Base-by-base conservation (phyloP, 2,888 invertebrate genomes). In the Stenolophus ochropezus region DNA sequence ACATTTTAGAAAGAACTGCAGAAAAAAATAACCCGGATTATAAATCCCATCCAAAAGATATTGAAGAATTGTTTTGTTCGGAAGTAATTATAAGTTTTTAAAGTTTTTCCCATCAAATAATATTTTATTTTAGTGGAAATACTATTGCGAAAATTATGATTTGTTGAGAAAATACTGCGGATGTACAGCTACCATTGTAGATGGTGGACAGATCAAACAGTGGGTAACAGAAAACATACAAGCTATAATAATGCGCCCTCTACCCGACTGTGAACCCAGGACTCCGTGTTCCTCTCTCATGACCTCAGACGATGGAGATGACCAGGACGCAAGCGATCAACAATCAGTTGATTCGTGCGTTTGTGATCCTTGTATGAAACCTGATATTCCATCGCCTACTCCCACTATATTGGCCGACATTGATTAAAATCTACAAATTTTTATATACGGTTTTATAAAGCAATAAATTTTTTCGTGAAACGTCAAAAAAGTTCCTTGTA, bases 141-240 rank as follows among this genome's bases (percentile, higher is more conserved):
- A 86, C 78, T 89, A 88, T 81, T 89, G 89, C 82, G 86, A 88
- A 82, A 86, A 89, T 83, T 89, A 89, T 83, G 89, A 88, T 4
- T 83, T 84, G n/a, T 71, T 89, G 33, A 86, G 87, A 82, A 88
- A 87, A 83, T 89, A 89, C 82, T 89, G 89, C 82, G 89, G 88
- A 2, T 85, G 85, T 21, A 88, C 88, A 2, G 87, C 87, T 1
- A 83, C 82, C 53, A 84, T 87, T 4, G 85, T 89, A 2, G 89
- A 89, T 83, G 89, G 85, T 6, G 87, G 88, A 82, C 88, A 89
- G 83, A 84, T 84, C 5, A 86, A 87, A 82, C 84, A 88, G 51
- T 87, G 86, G 87, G 86, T 88, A 8, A 85, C 84, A 49, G 88
- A 88, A 82, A 85, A 84, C 21, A 86, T 88, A 53, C 65, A 84